phyloP scores from a whole-genome alignment of 2,113 vertebrate species.

The Neomonachus schauinslandi region DNA sequence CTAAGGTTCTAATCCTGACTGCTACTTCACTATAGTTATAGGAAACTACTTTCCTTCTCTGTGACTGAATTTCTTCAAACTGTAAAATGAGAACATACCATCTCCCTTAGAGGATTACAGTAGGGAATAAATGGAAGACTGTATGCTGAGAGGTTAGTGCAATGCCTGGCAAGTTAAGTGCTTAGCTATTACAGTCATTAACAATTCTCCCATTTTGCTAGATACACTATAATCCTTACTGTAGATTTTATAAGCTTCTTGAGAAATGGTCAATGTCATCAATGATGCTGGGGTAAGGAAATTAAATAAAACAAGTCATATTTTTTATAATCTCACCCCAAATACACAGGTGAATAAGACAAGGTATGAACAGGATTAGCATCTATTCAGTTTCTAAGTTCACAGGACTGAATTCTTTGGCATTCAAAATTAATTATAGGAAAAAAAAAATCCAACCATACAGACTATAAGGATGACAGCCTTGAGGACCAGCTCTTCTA shows the following conservation, averaged over 20 bases:
- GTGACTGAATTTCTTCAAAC: background rate
- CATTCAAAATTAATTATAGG: slow-evolving; percentile 30
- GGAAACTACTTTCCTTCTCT: background rate
- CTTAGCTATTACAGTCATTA: background rate
- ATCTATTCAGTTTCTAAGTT: slow-evolving; percentile 15
- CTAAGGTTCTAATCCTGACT: background rate
- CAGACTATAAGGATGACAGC: background rate
- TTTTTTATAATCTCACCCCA: slow-evolving; percentile 11
- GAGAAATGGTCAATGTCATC: background rate
- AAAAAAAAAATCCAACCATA: background rate
- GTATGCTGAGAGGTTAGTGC: background rate
- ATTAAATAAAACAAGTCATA: background rate
- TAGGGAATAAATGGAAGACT: background rate
- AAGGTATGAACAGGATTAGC: background rate
- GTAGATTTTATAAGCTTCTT: background rate
- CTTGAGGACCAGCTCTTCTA: background rate
- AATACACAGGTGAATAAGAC: background rate
- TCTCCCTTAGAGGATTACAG: background rate
- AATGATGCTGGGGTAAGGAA: background rate
- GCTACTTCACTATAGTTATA: background rate
- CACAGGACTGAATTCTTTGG: background rate
- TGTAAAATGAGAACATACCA: background rate
- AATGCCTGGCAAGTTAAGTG: background rate
- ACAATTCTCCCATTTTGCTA: background rate
- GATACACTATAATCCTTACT: background rate